These are phyloP conservation scores for Thamnophis sirtalis DNA, from an alignment of 2,113 vertebrate genomes.

Conservation along the genomic window DNA sequence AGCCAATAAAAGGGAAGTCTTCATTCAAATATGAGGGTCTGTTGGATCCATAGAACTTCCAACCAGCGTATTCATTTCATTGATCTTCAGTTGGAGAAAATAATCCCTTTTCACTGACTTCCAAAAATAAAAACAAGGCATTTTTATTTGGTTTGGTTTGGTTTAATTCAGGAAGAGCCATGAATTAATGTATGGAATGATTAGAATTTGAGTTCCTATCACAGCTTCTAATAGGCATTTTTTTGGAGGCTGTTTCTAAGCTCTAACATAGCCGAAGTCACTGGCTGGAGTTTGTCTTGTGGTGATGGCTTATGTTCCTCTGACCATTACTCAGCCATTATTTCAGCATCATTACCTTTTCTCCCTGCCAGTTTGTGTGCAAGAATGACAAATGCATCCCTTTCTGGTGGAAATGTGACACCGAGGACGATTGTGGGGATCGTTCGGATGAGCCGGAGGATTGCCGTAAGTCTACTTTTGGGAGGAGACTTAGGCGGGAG, in stretches of 20 bases:
- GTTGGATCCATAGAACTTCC: background rate
- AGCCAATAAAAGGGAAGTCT: background rate
- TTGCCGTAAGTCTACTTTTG: slow-evolving; percentile 82
- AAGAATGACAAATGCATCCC: slow-evolving; percentile 99
- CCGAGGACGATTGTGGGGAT: slow-evolving; percentile 94
- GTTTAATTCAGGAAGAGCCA: background rate
- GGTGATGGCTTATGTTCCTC: background rate
- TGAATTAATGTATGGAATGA: background rate
- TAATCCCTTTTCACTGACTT: background rate
- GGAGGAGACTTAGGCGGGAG: background rate
- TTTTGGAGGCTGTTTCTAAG: background rate
- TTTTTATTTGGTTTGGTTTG: background rate
- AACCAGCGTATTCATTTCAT: background rate
- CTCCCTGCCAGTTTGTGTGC: slow-evolving; percentile 84
- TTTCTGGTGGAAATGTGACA: slow-evolving; percentile 99
- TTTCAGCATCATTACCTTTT: fast-evolving
- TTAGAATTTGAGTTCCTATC: background rate
- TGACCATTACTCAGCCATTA: fast-evolving
- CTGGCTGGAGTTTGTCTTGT: too few relatives aligned
- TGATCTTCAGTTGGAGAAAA: background rate
- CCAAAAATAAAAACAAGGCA: background rate
- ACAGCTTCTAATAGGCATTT: background rate
- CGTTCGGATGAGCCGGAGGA: slow-evolving; percentile 89
- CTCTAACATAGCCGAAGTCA: background rate
- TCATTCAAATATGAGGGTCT: background rate